Conservation (phyloP, 2,113 vertebrate species). For the Poecilia latipinna region DNA sequence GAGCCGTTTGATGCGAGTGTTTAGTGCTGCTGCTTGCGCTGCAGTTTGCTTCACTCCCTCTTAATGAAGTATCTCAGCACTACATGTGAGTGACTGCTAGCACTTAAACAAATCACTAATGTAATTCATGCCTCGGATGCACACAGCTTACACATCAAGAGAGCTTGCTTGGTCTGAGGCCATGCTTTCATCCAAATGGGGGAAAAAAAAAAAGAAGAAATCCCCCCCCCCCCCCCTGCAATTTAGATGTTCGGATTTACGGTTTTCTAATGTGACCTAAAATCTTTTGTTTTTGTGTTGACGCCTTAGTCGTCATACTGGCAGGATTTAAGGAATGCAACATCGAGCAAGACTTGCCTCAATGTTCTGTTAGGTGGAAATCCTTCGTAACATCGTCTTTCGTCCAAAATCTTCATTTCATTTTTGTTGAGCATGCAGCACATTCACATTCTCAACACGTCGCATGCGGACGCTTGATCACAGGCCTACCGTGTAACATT, state of each 20-base stretch:
- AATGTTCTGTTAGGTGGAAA: not conserved
- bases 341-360: not conserved
- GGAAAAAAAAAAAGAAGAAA: not conserved
- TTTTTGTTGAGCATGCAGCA: not conserved
- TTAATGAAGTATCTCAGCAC: constrained; percentile 23
- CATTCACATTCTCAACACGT: not conserved
- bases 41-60: constrained; percentile 29
- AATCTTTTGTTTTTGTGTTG: not conserved
- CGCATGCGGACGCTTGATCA: not conserved
- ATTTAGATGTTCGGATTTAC: not conserved
- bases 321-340: not conserved
- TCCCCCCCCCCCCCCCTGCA: not conserved
- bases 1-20: constrained; percentile 47
- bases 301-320: not conserved
- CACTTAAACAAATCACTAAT: constrained; percentile 10
- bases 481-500: not conserved
- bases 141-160: not conserved
- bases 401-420: not conserved
- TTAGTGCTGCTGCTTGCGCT: constrained; percentile 32
- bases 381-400: not conserved
- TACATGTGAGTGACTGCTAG: constrained; percentile 13
- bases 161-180: not conserved
- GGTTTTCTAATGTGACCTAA: not conserved
- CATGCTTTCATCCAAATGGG: not conserved
- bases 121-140: constrained; percentile 5